Percentiles rank a stretch among this genome's conserved stretches.
Evolutionary conservation across 2,797 vertebrate species (phyloP).

Genomic region (Natrix natrix): DNA sequence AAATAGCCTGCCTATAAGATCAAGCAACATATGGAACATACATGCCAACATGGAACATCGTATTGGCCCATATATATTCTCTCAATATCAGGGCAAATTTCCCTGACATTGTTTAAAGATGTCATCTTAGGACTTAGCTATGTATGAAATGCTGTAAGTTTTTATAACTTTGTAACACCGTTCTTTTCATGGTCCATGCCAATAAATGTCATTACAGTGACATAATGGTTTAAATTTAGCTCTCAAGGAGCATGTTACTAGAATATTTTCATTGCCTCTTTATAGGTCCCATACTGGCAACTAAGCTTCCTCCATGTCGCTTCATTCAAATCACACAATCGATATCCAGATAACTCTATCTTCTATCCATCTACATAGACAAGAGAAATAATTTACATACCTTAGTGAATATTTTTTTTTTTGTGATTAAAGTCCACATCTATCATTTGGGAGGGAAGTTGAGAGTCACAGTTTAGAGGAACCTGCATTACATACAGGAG

Average conservation of each 20-base stretch:
- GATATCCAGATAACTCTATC: background rate
- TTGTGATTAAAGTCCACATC: background rate
- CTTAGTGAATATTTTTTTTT: background rate
- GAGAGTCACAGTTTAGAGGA: background rate
- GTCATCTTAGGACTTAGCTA: background rate
- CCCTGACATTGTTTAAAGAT: background rate
- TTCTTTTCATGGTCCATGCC: background rate
- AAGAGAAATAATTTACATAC: background rate
- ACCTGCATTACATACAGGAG: background rate
- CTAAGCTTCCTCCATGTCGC: background rate
- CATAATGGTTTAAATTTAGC: background rate
- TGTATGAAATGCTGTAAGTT: background rate
- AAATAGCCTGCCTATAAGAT: slow-evolving; percentile 55
- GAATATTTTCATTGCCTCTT: background rate
- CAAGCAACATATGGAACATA: slow-evolving; percentile 36
- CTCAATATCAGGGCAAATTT: background rate
- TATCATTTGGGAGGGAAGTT: background rate
- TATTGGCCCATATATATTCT: background rate
- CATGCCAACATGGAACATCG: background rate
- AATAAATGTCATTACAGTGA: background rate
- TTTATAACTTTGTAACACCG: background rate
- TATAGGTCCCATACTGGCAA: background rate
- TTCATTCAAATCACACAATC: background rate
- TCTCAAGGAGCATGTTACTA: background rate
- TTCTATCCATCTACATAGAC: background rate